phyloP scores from a whole-genome alignment of 37 sponge, comb jelly and placozoan genomes.

The Tethya wilhelma region DNA sequence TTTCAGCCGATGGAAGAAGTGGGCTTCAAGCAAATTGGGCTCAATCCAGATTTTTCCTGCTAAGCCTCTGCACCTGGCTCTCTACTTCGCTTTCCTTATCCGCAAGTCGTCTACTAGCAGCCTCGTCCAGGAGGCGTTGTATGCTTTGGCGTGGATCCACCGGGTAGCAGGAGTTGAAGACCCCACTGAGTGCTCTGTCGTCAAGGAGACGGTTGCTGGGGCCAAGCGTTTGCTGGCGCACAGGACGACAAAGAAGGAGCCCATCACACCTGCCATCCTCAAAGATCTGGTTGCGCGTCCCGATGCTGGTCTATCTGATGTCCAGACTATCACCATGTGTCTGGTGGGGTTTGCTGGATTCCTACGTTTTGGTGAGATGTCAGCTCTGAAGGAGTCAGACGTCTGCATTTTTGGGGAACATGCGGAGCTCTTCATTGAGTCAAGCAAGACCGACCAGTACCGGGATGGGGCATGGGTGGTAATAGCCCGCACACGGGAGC shows the following conservation, averaged over 20 bases:
- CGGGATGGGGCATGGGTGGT: slow-evolving; percentile 25
- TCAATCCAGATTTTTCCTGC: neutral
- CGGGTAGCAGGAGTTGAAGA: neutral
- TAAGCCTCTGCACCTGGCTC: slow-evolving; percentile 25
- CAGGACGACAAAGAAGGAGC: neutral
- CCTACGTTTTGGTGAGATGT: slow-evolving; percentile 1
- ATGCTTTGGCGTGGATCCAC: neutral
- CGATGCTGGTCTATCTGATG: neutral
- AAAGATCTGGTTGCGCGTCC: neutral
- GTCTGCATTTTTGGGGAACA: neutral
- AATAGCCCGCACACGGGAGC: neutral
- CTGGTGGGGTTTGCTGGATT: slow-evolving; percentile 7
- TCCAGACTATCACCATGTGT: neutral
- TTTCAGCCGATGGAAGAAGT: slow-evolving; percentile 35
- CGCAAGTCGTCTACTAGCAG: slow-evolving; percentile 14
- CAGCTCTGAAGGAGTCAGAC: slow-evolving; percentile 8
- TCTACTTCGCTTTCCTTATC: slow-evolving; percentile 28
- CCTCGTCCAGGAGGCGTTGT: slow-evolving; percentile 17
- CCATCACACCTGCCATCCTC: slow-evolving; percentile 1
- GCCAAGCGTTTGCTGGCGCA: slow-evolving; percentile 10
- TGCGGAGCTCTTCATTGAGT: neutral
- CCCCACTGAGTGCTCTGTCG: neutral
- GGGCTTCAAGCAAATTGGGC: slow-evolving; percentile 16
- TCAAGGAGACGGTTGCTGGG: neutral
- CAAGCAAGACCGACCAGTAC: slow-evolving; percentile 3